Conservation (phyloP, 2,113 vertebrate genomes). For the Chlamydotis undulata region DNA sequence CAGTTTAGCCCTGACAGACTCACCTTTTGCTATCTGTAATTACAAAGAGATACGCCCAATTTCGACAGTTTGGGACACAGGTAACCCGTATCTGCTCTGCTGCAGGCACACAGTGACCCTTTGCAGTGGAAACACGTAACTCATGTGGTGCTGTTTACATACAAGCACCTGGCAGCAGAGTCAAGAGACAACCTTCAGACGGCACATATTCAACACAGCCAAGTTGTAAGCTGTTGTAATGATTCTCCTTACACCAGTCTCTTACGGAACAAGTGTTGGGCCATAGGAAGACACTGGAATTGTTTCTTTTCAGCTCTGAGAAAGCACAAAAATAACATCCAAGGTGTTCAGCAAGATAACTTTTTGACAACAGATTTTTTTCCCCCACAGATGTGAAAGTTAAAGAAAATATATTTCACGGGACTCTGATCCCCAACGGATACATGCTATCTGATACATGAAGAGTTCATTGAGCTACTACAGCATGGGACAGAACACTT, state of each 20-base stretch:
- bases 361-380: background rate
- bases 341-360: background rate
- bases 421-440: background rate
- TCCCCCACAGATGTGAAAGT: background rate
- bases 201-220: background rate
- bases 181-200: background rate
- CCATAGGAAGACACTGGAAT: background rate
- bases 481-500: background rate
- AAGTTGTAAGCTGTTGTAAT: background rate
- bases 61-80: background rate
- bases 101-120: background rate
- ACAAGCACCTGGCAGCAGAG: background rate
- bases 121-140: background rate
- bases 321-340: background rate
- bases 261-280: background rate
- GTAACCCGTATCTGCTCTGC: background rate
- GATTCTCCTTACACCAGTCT: background rate
- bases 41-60: background rate
- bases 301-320: background rate
- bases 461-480: background rate
- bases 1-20: background rate
- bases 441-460: accelerated
- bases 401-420: accelerated
- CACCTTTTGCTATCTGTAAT: background rate
- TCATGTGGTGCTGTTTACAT: background rate